A percentile compares a stretch with the other conserved stretches of the same genome.
Evolutionary conservation across 2,797 vertebrate genomes (phyloP).

Genomic region (Myotis daubentonii): DNA sequence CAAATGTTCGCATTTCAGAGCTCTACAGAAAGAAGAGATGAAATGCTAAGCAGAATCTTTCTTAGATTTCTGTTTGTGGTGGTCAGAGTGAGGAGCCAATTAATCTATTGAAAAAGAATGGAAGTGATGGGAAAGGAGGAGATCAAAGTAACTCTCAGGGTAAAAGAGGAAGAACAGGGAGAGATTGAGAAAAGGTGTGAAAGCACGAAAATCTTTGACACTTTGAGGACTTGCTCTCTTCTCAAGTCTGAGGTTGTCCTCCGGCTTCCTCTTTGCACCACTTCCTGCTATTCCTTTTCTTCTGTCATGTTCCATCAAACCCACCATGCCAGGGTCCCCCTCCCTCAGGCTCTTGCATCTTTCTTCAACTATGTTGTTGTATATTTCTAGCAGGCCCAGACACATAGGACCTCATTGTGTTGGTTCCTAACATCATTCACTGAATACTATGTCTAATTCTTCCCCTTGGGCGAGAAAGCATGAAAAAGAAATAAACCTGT

Average conservation of each 20-base stretch:
- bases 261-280: fast-evolving
- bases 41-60: neutral
- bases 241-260: neutral
- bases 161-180: neutral
- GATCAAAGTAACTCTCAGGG: neutral
- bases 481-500: neutral
- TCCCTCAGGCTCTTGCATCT: neutral
- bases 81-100: neutral
- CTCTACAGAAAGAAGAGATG: neutral
- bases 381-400: neutral
- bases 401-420: neutral
- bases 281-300: neutral
- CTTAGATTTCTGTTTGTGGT: neutral
- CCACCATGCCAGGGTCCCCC: neutral
- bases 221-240: neutral
- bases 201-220: neutral
- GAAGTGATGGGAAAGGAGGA: neutral
- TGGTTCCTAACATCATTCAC: neutral
- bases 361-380: neutral
- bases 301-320: neutral
- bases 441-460: neutral
- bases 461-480: neutral
- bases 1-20: neutral
- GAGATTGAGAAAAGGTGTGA: neutral
- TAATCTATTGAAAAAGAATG: neutral